Evolutionary conservation across 2,888 invertebrate species (phyloP).

Genomic region (Aphrophora alni): DNA sequence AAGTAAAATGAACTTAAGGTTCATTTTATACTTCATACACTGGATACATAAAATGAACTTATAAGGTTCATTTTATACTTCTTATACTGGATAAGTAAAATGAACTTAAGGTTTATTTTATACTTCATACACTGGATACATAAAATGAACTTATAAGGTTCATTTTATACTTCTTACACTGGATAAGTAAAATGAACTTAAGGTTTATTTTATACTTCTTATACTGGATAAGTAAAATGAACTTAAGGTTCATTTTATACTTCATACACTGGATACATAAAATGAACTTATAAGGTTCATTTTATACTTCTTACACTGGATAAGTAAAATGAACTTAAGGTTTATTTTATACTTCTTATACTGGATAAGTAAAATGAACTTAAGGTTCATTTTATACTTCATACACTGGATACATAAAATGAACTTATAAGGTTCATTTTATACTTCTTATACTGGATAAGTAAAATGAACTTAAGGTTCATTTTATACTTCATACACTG

Average conservation of each 20-base stretch:
- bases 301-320: background rate
- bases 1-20: background rate
- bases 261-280: background rate
- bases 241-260: background rate
- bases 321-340: no score
- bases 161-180: background rate
- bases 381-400: background rate
- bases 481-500: background rate
- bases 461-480: background rate
- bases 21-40: background rate
- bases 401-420: background rate
- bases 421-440: background rate
- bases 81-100: background rate
- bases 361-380: background rate
- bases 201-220: no score
- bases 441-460: background rate
- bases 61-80: no score
- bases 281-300: background rate
- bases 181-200: background rate
- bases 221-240: background rate
- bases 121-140: background rate
- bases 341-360: no score
- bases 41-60: background rate
- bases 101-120: background rate
- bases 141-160: background rate